Evolutionary conservation across 1,140 invertebrate genomes (phyloP).

Genomic region (Brachionus manjavacas): DNA sequence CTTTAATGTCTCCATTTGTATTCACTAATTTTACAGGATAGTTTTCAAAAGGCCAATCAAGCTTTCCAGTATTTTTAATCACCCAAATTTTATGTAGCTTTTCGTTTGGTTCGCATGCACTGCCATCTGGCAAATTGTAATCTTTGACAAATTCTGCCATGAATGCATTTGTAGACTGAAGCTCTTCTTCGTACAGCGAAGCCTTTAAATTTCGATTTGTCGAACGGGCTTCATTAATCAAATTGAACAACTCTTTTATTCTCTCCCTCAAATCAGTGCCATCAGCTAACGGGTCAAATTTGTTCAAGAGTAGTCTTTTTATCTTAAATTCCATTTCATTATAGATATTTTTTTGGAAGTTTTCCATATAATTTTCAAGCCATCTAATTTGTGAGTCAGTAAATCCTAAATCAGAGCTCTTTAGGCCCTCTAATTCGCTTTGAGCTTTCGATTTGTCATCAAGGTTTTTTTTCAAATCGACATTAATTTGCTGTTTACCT

Average conservation of each 20-base stretch:
- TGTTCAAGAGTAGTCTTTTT: neutral
- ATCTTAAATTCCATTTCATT: conserved; percentile 2
- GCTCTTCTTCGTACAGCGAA: conserved; percentile 35
- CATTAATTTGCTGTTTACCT: neutral
- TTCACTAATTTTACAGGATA: conserved; percentile 46
- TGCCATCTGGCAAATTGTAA: conserved; percentile 52
- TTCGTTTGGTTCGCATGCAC: conserved; percentile 48
- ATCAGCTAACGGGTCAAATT: neutral
- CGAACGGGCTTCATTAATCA: neutral
- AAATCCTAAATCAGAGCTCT: neutral
- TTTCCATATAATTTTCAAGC: conserved; percentile 21
- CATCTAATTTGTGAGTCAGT: neutral
- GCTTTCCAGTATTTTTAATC: conserved; percentile 53
- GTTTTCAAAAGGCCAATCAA: conserved; percentile 47
- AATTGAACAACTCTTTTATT: neutral
- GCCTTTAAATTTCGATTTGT: neutral
- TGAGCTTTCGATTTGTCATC: neutral
- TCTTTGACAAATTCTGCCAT: conserved; percentile 50
- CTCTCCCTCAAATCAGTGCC: neutral
- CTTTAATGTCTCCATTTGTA: conserved; percentile 47
- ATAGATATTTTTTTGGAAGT: neutral
- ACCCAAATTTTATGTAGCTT: conserved; percentile 54
- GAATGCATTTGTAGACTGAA: conserved; percentile 30
- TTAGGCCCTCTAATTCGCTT: neutral
- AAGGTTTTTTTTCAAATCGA: neutral